Conservation (phyloP, 1,140 invertebrate genomes). For the Drosophila eugracilis region DNA sequence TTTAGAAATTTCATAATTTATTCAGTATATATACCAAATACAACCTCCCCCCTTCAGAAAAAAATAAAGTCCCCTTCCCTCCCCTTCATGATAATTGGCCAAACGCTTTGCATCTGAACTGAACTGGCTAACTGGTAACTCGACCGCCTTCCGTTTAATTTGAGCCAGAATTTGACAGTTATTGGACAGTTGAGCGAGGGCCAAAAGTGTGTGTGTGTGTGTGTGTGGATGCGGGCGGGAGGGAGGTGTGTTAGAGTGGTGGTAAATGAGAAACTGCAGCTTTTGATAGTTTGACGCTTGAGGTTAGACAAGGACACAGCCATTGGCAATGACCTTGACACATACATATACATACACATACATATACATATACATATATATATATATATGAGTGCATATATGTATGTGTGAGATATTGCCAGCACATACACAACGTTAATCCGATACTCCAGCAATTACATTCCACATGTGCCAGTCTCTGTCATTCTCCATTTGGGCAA, state of each 20-base stretch:
- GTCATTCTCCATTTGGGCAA: constrained; percentile 34
- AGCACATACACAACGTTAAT: constrained; percentile 18
- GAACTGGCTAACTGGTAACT: no score
- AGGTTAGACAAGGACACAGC: constrained; percentile 12
- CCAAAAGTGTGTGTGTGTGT: no score
- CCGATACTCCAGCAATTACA: constrained; percentile 45
- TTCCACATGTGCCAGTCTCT: constrained; percentile 43
- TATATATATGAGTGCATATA: background rate
- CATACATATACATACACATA: background rate
- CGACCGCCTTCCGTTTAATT: constrained; percentile 63
- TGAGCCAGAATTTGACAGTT: constrained; percentile 75
- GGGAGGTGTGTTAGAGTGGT: background rate
- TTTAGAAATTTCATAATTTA: constrained; percentile 1
- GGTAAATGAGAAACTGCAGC: constrained; percentile 33
- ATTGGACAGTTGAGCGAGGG: constrained; percentile 59
- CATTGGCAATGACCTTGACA: constrained; percentile 27
- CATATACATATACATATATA: background rate
- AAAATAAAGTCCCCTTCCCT: no score
- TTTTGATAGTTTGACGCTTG: constrained; percentile 7
- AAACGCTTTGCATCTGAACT: constrained; percentile 6
- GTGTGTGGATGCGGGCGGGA: no score
- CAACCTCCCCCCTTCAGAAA: no score
- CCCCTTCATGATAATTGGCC: constrained; percentile 37
- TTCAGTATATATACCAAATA: background rate
- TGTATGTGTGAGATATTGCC: no score